Evolutionary conservation across 23 tunicate genomes (phyloP).

Genomic region (Ciona savignyi): DNA sequence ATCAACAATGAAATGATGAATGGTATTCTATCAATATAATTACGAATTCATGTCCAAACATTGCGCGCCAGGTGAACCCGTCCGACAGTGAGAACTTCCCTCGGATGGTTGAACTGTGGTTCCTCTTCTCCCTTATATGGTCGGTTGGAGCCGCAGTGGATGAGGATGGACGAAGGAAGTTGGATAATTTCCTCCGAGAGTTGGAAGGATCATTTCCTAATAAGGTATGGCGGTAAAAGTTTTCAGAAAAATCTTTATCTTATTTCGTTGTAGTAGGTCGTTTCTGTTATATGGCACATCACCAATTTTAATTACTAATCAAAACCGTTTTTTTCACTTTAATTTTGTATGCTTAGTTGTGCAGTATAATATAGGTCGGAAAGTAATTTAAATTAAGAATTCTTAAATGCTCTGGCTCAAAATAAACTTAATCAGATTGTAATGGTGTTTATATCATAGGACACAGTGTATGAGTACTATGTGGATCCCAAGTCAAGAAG

Average conservation of each 20-base stretch:
- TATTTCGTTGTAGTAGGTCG: neutral
- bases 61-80: constrained; percentile 47
- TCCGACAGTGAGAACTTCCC: constrained; percentile 67
- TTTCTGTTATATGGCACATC: neutral
- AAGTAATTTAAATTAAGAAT: too few species aligned
- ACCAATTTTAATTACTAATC: neutral
- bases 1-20: neutral
- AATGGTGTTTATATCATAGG: constrained; percentile 25
- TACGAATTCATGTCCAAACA: too few species aligned
- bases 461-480: constrained; percentile 91
- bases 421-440: neutral
- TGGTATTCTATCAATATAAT: too few species aligned
- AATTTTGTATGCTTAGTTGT: too few species aligned
- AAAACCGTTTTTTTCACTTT: too few species aligned
- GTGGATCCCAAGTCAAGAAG: constrained; percentile 80
- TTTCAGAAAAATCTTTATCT: neutral
- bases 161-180: constrained; percentile 83
- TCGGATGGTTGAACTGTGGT: constrained; percentile 85
- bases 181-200: constrained; percentile 91
- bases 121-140: constrained; percentile 93
- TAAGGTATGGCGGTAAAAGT: too few species aligned
- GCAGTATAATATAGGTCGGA: neutral
- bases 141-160: constrained; percentile 89
- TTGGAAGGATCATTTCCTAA: constrained; percentile 96
- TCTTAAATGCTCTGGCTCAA: too few species aligned